Evolutionary conservation across 2,888 invertebrate genomes (phyloP).

Genomic region (Protonemura montana): DNA sequence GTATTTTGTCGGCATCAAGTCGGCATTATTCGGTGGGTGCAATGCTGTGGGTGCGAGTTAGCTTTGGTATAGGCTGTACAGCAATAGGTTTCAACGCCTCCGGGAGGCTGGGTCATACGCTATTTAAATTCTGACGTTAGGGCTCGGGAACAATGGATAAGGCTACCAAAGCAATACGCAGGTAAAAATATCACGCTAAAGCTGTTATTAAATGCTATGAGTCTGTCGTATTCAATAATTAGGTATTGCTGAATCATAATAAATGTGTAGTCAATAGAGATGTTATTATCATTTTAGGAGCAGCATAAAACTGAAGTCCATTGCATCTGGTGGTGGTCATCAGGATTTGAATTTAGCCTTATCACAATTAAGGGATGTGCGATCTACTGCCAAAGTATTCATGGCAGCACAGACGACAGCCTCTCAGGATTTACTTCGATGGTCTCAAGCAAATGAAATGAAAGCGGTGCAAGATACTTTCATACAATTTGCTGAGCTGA

Average conservation of each 20-base stretch:
- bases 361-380: slow-evolving; percentile 61
- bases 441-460: slow-evolving; percentile 61
- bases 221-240: too few species aligned
- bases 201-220: too few species aligned
- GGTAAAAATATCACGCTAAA: slow-evolving; percentile 49
- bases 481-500: slow-evolving; percentile 59
- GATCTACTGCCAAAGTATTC: slow-evolving; percentile 59
- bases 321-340: slow-evolving; percentile 57
- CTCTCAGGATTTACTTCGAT: slow-evolving; percentile 60
- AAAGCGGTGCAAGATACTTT: slow-evolving; percentile 61
- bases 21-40: neutral
- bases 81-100: neutral
- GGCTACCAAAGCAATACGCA: slow-evolving; percentile 53
- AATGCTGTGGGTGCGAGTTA: neutral
- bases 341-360: slow-evolving; percentile 60
- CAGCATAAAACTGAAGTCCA: slow-evolving; percentile 59
- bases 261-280: neutral
- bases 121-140: neutral
- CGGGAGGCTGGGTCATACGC: neutral
- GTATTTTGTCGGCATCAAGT: neutral
- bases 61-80: neutral
- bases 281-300: slow-evolving; percentile 55
- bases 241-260: neutral
- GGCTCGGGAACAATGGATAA: slow-evolving; percentile 51
- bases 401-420: slow-evolving; percentile 60